Evolutionary conservation across 2,888 invertebrate species (phyloP).

Genomic region (Acleris laterana): DNA sequence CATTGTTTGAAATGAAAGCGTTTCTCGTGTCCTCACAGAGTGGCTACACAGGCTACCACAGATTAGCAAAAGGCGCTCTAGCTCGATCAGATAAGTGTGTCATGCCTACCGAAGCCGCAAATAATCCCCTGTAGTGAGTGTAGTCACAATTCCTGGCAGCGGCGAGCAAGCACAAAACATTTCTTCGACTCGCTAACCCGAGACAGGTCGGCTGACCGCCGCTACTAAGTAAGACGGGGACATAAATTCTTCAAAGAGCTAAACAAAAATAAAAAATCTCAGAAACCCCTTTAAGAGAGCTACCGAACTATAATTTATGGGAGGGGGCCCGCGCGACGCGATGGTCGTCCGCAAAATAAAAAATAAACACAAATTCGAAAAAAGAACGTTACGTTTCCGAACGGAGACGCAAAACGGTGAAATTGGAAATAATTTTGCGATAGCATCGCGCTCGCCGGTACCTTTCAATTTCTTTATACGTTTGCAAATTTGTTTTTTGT

Average conservation of each 20-base stretch:
- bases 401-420: slow-evolving; percentile 80
- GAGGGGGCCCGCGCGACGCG: slow-evolving; percentile 62
- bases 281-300: slow-evolving; percentile 80
- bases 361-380: slow-evolving; percentile 46
- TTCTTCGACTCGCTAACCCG: slow-evolving; percentile 47
- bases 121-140: slow-evolving; percentile 37
- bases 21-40: slow-evolving; percentile 6
- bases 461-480: slow-evolving; percentile 80
- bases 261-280: slow-evolving; percentile 76
- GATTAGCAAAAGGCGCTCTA: slow-evolving; percentile 35
- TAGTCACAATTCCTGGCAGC: slow-evolving; percentile 33
- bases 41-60: slow-evolving; percentile 31
- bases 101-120: slow-evolving; percentile 34
- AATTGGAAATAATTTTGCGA: slow-evolving; percentile 84
- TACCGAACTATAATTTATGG: slow-evolving; percentile 85
- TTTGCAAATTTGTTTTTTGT: slow-evolving; percentile 73
- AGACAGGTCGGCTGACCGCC: slow-evolving; percentile 71
- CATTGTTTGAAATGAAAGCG: not conserved
- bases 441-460: slow-evolving; percentile 77
- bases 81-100: slow-evolving; percentile 37
- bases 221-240: slow-evolving; percentile 82
- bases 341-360: slow-evolving; percentile 62
- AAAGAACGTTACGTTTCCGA: slow-evolving; percentile 58
- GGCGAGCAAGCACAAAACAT: slow-evolving; percentile 52
- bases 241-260: slow-evolving; percentile 83